Evolutionary conservation across 2,888 invertebrate species (phyloP), one percentile per base, ranked within the genome.

Genomic region (Drosophila heteroneura): DNA sequence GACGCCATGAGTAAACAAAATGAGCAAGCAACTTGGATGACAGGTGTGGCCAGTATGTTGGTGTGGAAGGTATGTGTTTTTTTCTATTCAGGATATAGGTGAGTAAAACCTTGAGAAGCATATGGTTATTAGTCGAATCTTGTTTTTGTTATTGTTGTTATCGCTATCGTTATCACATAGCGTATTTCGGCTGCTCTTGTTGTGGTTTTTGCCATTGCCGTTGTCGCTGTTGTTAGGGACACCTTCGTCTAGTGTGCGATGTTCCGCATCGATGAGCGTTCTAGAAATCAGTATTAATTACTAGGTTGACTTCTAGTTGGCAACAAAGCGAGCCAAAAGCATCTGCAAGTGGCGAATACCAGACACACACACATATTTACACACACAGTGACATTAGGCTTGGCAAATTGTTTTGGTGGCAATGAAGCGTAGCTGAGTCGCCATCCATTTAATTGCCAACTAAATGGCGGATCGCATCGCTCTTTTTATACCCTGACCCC

Each of bases 221-320:
- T 14, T 39, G 57, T 53, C 60, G 68, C 26, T 51, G 44, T 22
- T 16, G 63, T 73, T 61, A 51, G 70, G 68, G 53, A 69, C 79
- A 80, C 61, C 74, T 78, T 76, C 69, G 67, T 84, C 82, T 76
- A 63, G 75, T 70, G 81, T 76, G 71, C 80, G 70, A 62, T 78
- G 69, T 85, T 88, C 76, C 89, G 89, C 87, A 74, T 74, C 79
- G 70, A 68, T 76, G 75, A 61, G 68, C 81, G 59, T 52, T 44
- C 64, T 62, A 79, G 71, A 74, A 90, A 86, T 86, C 89, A 76
- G 89, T 90, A 82, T 86, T 86, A 86, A 86, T 86, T 86, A 86
- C 83, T 86, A 85, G 88, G 86, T 83, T 72, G 87, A 82, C 82
- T 76, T 76, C 70, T 74, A 75, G 77, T 74, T 70, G 67, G 53